Conservation (phyloP, 2,113 vertebrate genomes). For the Heliornis fulica region DNA sequence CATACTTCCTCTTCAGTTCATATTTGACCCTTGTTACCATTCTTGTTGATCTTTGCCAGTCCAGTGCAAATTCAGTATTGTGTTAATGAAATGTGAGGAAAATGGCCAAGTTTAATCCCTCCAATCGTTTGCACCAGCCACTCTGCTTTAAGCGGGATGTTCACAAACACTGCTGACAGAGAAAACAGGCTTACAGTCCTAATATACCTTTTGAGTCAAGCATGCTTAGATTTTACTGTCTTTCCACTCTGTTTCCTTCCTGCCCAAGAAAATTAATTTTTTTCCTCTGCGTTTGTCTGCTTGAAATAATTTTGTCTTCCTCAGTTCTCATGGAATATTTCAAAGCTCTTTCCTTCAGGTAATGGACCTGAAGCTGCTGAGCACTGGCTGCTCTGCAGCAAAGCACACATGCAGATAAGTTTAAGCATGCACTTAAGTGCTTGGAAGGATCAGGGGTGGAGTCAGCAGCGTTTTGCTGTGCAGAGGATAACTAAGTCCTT, state of each 20-base stretch:
- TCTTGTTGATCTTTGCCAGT: neutral
- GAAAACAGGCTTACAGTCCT: neutral
- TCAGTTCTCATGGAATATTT: neutral
- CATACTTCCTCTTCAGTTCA: neutral
- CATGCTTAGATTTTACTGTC: neutral
- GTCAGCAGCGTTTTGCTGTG: neutral
- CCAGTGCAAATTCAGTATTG: neutral
- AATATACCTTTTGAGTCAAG: neutral
- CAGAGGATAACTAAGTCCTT: neutral
- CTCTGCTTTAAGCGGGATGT: neutral
- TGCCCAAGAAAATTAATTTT: neutral
- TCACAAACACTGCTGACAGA: neutral
- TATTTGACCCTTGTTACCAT: neutral
- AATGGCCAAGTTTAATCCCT: neutral
- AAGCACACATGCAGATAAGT: neutral
- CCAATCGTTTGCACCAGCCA: neutral
- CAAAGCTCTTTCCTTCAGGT: neutral
- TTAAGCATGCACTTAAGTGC: neutral
- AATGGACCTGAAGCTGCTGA: neutral
- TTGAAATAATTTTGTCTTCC: neutral
- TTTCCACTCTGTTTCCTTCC: neutral
- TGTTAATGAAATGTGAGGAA: neutral
- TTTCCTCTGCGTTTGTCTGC: neutral
- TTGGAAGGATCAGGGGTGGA: neutral
- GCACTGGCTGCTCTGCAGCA: neutral